Percentiles rank a stretch among this genome's conserved stretches.
Evolutionary conservation across 2,113 vertebrate species (phyloP).

Genomic region (Rhadina sibilatrix): DNA sequence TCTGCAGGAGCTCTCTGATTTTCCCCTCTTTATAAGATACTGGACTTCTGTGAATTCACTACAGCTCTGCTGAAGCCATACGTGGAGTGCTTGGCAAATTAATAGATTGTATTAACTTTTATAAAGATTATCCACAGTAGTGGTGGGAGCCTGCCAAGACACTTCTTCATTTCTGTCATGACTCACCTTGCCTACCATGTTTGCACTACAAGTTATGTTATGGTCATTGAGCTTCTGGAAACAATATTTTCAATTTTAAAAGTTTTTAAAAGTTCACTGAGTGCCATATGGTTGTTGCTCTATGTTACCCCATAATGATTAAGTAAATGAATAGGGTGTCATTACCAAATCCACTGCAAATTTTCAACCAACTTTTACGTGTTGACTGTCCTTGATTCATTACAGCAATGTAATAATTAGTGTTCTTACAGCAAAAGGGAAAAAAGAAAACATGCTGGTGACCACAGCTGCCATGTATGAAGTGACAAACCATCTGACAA

Average conservation of each 20-base stretch:
- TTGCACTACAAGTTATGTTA: not conserved
- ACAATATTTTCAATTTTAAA: not conserved
- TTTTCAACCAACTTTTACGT: not conserved
- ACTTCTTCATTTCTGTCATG: not conserved
- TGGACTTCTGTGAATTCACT: not conserved
- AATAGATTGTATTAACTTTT: not conserved
- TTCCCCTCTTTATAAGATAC: not conserved
- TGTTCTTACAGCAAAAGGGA: conserved; percentile 17
- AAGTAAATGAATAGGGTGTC: not conserved
- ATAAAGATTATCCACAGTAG: not conserved
- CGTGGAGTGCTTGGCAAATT: not conserved
- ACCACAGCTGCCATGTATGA: conserved; percentile 32
- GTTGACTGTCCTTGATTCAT: conserved; percentile 19
- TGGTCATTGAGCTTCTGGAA: not conserved
- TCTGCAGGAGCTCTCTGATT: not conserved
- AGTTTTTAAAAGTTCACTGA: not conserved
- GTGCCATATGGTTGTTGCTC: not conserved
- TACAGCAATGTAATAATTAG: conserved; percentile 51
- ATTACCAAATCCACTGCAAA: conserved; percentile 1
- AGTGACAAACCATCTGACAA: conserved; percentile 56
- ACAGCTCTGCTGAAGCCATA: not conserved
- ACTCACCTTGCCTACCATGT: not conserved
- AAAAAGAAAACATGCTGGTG: not conserved
- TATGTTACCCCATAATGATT: not conserved
- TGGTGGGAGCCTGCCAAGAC: not conserved